These are phyloP conservation scores for Catagonus wagneri DNA, from an alignment of 2,113 vertebrate species.

Conservation along the genomic window DNA sequence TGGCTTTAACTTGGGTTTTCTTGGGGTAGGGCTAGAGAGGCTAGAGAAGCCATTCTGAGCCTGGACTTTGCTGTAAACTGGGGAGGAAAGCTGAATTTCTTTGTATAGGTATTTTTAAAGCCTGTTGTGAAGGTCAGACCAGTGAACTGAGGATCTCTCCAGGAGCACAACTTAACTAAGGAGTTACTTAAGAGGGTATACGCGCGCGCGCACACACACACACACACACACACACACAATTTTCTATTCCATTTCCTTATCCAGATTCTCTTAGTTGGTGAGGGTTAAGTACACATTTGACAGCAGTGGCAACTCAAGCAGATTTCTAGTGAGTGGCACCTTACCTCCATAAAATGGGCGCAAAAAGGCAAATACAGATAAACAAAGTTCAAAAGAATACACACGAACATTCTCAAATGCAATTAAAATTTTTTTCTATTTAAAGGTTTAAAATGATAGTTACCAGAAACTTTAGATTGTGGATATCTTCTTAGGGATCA, in stretches of 20 bases:
- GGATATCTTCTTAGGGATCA: not conserved
- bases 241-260: not conserved
- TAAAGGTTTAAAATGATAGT: conserved; percentile 20
- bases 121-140: not conserved
- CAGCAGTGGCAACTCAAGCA: not conserved
- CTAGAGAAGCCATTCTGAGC: not conserved
- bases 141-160: not conserved
- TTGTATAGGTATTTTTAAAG: not conserved
- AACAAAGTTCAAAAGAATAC: not conserved
- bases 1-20: not conserved
- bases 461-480: not conserved
- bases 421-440: not conserved
- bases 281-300: not conserved
- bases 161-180: not conserved
- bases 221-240: not conserved
- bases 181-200: not conserved
- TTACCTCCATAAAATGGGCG: not conserved
- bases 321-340: not conserved
- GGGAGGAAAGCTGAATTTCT: not conserved
- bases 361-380: not conserved
- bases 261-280: not conserved
- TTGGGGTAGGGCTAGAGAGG: not conserved
- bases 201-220: too few species aligned
- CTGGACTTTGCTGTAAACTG: not conserved
- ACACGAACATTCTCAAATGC: not conserved